Base-by-base conservation (phyloP, 2,888 invertebrate genomes). In the Oscheius myriophilus region DNA sequence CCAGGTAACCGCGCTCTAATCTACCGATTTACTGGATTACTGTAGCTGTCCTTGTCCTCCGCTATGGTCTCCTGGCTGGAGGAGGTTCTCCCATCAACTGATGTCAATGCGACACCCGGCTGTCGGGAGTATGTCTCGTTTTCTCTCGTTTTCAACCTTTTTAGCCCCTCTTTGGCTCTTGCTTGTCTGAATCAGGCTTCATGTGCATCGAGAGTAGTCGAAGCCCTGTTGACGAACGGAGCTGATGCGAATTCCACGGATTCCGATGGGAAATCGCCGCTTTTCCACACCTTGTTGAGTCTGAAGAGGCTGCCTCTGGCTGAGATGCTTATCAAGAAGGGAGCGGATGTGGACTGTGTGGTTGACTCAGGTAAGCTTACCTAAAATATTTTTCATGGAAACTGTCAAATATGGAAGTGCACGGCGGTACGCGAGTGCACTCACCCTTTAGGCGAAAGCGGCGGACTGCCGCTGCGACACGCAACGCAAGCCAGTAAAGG, bases 181-280 rank as follows among this genome's bases (percentile, higher is more conserved):
- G 67, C 67, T 12, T 61, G 67, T 51, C 55, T 67, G 42, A 67
- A 54, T 21, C 39, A 61, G 45, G 18, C 6, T 23, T 12, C 16
- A 12, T n/a, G 45, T n/a, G 12, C 53, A 2, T 16, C 16, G 23
- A 12, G n/a, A 12, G 18, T 67, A n/a, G 52, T 67, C 12, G 14
- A n/a, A 12, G 21, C 92, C 68, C 90, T 91, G 78, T 87, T 93
- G 76, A 92, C 93, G 88, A 94, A 92, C 87, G 90, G 90, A 83
- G 92, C 91, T 69, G 92, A 93, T 88, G 92, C 90, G 87, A 93
- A 92, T 89, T 92, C 92, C 77, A 89, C 91, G 67, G 95, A 92
- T 89, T 91, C 90, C 80, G 92, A 91, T 84, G 92, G 87, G 41
- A 89, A 92, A 18, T 51, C 51, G 12, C 53, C 59, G 7, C 53